Evolutionary conservation across 1,140 invertebrate species (phyloP).

Genomic region (Leguminivora glycinivorella): DNA sequence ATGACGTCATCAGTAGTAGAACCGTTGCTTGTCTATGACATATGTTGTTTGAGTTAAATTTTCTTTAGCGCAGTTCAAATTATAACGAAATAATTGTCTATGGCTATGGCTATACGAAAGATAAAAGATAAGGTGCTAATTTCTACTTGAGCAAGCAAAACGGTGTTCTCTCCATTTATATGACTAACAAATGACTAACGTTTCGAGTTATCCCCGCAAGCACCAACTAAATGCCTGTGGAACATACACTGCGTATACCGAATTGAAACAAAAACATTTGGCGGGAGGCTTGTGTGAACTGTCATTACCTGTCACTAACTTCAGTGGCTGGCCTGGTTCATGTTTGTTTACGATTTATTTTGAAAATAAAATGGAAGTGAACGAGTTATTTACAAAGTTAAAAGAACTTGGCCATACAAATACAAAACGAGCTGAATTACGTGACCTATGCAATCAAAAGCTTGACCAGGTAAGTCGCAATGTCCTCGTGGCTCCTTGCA

Average conservation of each 20-base stretch:
- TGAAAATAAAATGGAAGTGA: constrained; percentile 43
- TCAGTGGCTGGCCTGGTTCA: background rate
- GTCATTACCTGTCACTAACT: background rate
- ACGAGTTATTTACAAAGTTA: constrained; percentile 47
- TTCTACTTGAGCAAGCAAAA: background rate
- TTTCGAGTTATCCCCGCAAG: no score
- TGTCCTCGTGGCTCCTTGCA: constrained; percentile 25
- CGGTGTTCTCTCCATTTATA: no score
- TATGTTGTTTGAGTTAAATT: no score
- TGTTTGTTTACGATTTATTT: constrained; percentile 20
- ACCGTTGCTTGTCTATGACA: background rate
- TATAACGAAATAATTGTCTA: background rate
- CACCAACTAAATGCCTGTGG: no score
- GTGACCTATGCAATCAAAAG: constrained; percentile 54
- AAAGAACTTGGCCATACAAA: constrained; percentile 52
- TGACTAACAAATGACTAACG: no score
- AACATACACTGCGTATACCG: background rate
- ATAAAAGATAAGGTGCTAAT: background rate
- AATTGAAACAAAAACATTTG: background rate
- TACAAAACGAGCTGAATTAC: constrained; percentile 52
- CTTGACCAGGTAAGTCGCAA: constrained; percentile 44
- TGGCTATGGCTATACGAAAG: background rate
- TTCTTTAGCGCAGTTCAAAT: background rate
- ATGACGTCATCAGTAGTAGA: constrained; percentile 66
- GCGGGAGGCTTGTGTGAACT: constrained; percentile 2